phyloP scores from a whole-genome alignment of 2,113 vertebrate genomes.

The Anthoscopus minutus region DNA sequence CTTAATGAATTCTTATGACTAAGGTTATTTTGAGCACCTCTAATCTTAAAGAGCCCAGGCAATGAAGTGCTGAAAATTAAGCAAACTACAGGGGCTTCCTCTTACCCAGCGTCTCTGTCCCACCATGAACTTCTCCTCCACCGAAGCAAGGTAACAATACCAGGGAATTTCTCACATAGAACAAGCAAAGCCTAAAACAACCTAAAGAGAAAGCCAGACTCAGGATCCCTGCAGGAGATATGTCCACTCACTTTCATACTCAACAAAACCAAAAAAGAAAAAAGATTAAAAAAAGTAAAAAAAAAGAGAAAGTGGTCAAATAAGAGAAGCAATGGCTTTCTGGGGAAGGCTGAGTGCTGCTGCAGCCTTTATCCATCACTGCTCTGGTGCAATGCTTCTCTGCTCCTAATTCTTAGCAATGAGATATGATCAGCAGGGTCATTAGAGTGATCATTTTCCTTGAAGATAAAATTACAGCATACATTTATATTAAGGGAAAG shows the following conservation, averaged over 20 bases:
- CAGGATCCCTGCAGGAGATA: background rate
- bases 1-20: background rate
- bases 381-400: background rate
- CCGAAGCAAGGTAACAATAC: background rate
- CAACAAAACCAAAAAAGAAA: background rate
- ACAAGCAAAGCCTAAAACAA: background rate
- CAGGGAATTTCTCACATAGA: background rate
- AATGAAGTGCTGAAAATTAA: background rate
- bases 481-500: background rate
- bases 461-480: background rate
- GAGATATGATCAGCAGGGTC: background rate
- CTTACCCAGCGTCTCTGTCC: background rate
- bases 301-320: background rate
- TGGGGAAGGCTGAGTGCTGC: background rate
- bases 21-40: background rate
- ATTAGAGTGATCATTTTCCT: background rate
- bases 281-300: background rate
- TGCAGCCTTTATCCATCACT: fast-evolving
- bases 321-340: background rate
- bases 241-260: background rate
- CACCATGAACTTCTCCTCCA: background rate
- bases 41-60: background rate
- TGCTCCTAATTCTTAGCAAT: background rate
- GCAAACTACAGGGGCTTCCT: background rate
- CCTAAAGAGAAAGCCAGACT: background rate